phyloP scores from a whole-genome alignment of 2,888 invertebrate species.

The Pyrgus malvae region DNA sequence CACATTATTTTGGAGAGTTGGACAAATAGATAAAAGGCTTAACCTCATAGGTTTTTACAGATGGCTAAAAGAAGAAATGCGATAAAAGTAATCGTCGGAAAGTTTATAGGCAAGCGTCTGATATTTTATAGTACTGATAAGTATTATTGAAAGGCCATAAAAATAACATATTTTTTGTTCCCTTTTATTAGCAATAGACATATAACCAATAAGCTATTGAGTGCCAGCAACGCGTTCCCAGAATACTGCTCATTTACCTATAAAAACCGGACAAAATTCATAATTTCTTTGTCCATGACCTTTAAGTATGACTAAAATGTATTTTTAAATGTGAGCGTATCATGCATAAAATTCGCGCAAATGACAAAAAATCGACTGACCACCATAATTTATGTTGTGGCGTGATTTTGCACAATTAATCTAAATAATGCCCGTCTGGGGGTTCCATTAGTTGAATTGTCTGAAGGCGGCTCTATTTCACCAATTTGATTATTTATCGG shows the following conservation, averaged over 20 bases:
- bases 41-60: no score
- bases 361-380: constrained; percentile 14
- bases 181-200: no score
- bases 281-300: neutral
- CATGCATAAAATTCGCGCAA: constrained; percentile 8
- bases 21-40: no score
- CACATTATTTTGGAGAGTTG: no score
- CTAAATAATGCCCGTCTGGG: constrained; percentile 1
- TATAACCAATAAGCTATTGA: no score
- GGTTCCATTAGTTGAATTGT: constrained; percentile 25
- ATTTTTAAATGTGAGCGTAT: neutral
- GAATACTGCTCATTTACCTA: neutral
- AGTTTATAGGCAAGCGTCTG: no score
- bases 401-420: constrained; percentile 19
- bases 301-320: neutral
- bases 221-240: no score
- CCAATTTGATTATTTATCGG: constrained; percentile 21
- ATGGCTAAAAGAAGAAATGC: no score
- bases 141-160: no score
- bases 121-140: no score
- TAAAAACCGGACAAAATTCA: neutral
- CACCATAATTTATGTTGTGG: constrained; percentile 10
- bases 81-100: no score
- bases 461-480: constrained; percentile 19
- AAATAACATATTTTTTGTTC: no score